Evolutionary conservation across 2,113 vertebrate genomes (phyloP).

Genomic region (Strigops habroptila): DNA sequence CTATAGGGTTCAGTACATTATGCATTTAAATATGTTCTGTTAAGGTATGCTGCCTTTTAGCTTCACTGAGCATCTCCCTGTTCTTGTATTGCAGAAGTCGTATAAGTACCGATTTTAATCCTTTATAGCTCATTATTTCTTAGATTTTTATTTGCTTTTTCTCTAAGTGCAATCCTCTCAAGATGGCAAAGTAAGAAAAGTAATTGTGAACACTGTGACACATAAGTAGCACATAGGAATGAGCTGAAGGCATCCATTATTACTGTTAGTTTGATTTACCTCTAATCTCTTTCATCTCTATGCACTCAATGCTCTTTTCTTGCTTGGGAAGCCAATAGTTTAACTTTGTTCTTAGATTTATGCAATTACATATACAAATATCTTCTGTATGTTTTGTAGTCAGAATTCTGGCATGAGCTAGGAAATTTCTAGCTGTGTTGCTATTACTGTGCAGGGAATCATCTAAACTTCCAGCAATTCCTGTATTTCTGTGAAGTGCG

Average conservation of each 20-base stretch:
- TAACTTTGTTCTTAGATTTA: background rate
- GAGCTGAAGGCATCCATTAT: background rate
- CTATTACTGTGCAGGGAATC: background rate
- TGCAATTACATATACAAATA: background rate
- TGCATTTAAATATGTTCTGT: background rate
- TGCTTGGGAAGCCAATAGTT: background rate
- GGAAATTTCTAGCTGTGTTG: background rate
- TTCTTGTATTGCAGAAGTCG: background rate
- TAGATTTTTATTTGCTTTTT: conserved; percentile 15
- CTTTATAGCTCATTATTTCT: background rate
- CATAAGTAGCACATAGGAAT: background rate
- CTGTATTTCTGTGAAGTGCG: background rate
- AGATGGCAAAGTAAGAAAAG: background rate
- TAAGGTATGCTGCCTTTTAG: background rate
- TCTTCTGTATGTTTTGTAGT: background rate
- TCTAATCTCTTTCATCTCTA: background rate
- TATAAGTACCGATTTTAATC: background rate
- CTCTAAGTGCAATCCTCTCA: conserved; percentile 6
- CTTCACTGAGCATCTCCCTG: background rate
- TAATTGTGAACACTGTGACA: background rate
- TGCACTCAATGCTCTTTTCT: background rate
- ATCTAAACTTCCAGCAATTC: background rate
- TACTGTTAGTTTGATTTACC: background rate
- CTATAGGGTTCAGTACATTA: background rate
- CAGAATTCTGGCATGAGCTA: background rate